Base-by-base conservation (phyloP, 2,797 vertebrate species). In the Xerus rutilus region DNA sequence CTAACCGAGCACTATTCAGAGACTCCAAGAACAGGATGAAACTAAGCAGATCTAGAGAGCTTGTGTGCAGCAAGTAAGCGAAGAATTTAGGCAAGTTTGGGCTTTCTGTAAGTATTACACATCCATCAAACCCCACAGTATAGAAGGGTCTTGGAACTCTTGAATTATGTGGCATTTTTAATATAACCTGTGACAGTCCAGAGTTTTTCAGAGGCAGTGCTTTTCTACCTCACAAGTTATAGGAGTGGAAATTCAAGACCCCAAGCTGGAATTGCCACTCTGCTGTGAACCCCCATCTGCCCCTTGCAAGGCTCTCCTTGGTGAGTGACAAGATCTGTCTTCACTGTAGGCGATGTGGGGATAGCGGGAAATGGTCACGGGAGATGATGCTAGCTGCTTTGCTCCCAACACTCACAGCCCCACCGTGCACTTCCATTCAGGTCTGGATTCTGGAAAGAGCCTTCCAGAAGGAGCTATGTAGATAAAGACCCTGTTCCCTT, bases 181-280 rank as follows among this genome's bases (percentile, higher is more conserved):
- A 91, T 18, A 39, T n/a, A 39, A 47, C 64, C 59, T 17, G 7
- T 32, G 64, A 57, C 4, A 32, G 5, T 32, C 69, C 49, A 91
- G 64, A 49, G 15, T 39, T 91, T 76, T 76, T 54, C 70, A 35
- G 62, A 91, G 13, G 64, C 62, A 77, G 9, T 35, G 4, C 28
- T 82, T 86, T 86, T 74, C 25, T 85, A 47, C 52, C 17, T 23
- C 18, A 0, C 67, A 74, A 79, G 57, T 67, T 67, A 49, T 79
- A 93, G 67, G 11, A 39, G 30, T 54, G 39, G 67, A 67, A 81
- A 93, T 57, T 79, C n/a, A 95, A 62, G 86, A 78, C 72, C 45
- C 45, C 83, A 45, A 65, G 57, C 57, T 49, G 32, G 86, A 57
- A 79, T 65, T 9, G 14, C 52, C 25, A 52, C 62, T 52, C 10